Evolutionary conservation across 2,888 invertebrate genomes (phyloP).

Genomic region (Thumatha senex): DNA sequence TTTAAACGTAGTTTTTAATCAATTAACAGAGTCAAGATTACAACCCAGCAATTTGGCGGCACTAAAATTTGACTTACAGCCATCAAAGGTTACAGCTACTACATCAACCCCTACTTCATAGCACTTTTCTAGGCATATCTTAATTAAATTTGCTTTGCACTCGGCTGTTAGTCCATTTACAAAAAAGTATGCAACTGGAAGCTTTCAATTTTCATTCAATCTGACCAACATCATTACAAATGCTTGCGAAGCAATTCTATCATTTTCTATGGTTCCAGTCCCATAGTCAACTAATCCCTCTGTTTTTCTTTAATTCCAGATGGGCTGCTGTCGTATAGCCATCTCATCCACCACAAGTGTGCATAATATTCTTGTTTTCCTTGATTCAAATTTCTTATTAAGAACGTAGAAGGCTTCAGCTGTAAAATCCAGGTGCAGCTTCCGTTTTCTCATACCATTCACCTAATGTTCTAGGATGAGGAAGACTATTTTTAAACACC

Average conservation of each 20-base stretch:
- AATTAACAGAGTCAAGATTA: constrained; percentile 1
- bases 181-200: constrained; percentile 15
- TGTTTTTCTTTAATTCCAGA: constrained; percentile 12
- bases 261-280: neutral
- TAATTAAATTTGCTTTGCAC: constrained; percentile 8
- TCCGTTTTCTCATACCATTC: constrained; percentile 22
- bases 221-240: constrained; percentile 11
- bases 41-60: constrained; percentile 16
- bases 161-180: constrained; percentile 6
- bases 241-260: constrained; percentile 8
- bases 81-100: constrained; percentile 24
- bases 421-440: constrained; percentile 25
- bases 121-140: constrained; percentile 19
- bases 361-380: constrained; percentile 13
- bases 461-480: constrained; percentile 26
- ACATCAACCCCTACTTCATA: constrained; percentile 19
- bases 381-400: constrained; percentile 12
- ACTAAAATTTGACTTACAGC: constrained; percentile 15
- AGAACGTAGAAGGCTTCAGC: constrained; percentile 20
- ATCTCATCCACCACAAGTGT: constrained; percentile 18
- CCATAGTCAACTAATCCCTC: constrained; percentile 12
- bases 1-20: constrained; percentile 17
- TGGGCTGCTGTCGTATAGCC: constrained; percentile 16
- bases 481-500: constrained; percentile 11
- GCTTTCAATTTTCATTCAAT: constrained; percentile 12